phyloP scores from a whole-genome alignment of 1,140 invertebrate species.

The Leptinotarsa defecta region DNA sequence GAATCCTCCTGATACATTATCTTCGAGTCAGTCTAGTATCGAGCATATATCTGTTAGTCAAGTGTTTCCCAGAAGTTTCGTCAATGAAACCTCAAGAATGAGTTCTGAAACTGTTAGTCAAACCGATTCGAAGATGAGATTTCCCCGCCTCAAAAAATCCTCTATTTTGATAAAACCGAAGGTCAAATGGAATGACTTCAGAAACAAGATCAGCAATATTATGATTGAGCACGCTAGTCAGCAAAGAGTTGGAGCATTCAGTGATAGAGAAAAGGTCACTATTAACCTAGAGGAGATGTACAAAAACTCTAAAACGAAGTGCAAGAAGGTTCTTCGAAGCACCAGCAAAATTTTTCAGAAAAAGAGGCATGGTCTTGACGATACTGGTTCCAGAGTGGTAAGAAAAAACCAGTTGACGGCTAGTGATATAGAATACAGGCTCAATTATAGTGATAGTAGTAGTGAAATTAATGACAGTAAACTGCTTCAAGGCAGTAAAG shows the following conservation, averaged over 20 bases:
- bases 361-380: constrained; percentile 23
- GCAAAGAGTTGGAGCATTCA: constrained; percentile 51
- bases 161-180: constrained; percentile 47
- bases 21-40: constrained; percentile 43
- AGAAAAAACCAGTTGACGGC: constrained; percentile 47
- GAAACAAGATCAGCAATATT: constrained; percentile 49
- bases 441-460: constrained; percentile 36
- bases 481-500: constrained; percentile 31
- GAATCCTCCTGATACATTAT: constrained; percentile 24
- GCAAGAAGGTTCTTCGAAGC: constrained; percentile 50
- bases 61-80: constrained; percentile 29
- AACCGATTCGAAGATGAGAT: constrained; percentile 24
- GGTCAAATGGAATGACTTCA: constrained; percentile 50
- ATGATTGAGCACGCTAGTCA: constrained; percentile 48
- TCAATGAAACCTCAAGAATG: neutral
- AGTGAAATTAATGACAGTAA: constrained; percentile 31
- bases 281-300: constrained; percentile 53
- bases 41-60: constrained; percentile 53
- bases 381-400: constrained; percentile 33
- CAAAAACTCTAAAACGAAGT: constrained; percentile 52
- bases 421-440: constrained; percentile 51
- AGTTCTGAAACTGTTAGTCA: neutral
- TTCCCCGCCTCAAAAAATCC: constrained; percentile 20
- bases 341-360: constrained; percentile 51
- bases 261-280: constrained; percentile 44